Conservation (phyloP, 2,797 vertebrate species). For the Gadopsis bispinosus region DNA sequence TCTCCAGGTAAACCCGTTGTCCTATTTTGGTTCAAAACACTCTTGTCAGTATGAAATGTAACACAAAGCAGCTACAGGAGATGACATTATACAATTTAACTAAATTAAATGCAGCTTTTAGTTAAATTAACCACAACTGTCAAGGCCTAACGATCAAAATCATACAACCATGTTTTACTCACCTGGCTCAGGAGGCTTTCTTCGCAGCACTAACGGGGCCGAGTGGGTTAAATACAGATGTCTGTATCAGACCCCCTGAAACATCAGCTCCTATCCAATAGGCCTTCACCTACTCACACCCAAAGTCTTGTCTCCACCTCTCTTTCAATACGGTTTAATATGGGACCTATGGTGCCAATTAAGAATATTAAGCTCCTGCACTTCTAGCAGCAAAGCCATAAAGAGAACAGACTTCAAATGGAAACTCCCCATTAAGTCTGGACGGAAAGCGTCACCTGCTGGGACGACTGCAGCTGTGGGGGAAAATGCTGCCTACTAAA, state of each 20-base stretch:
- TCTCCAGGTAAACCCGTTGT: neutral
- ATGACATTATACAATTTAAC: neutral
- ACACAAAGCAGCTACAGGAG: neutral
- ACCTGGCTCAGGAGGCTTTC: conserved; percentile 71
- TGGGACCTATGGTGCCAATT: conserved; percentile 75
- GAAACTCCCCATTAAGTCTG: conserved; percentile 77
- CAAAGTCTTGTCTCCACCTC: conserved; percentile 55
- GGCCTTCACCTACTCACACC: conserved; percentile 31
- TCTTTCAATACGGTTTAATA: conserved; percentile 67
- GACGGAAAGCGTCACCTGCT: conserved; percentile 76
- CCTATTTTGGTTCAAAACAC: neutral
- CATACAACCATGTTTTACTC: conserved; percentile 47
- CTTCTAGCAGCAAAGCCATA: conserved; percentile 65
- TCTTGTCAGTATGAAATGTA: neutral
- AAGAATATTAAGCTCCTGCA: conserved; percentile 65
- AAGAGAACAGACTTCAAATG: conserved; percentile 80
- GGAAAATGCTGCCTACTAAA: conserved; percentile 68
- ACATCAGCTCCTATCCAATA: conserved; percentile 65
- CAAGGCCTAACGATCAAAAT: neutral
- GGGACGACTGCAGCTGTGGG: conserved; percentile 64
- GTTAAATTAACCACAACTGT: neutral
- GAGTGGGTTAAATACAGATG: conserved; percentile 77
- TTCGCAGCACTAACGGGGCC: conserved; percentile 40
- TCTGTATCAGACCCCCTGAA: conserved; percentile 37
- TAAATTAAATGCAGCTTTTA: neutral